Base-by-base conservation (phyloP, 2,888 invertebrate genomes). In the Sinotaia quadrata region DNA sequence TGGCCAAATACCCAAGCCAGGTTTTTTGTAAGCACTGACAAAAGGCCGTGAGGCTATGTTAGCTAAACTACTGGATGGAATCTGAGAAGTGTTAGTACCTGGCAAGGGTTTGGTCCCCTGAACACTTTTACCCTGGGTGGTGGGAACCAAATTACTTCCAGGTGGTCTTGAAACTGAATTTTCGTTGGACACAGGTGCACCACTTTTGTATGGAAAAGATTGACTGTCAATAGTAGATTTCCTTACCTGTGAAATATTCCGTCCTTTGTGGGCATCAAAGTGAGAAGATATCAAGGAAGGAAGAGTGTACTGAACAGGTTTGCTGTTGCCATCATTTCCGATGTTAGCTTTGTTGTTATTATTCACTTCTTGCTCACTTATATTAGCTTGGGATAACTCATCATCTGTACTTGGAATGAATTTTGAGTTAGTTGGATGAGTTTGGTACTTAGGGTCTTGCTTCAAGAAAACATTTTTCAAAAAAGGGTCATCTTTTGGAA, bases 381-480 rank as follows among this genome's bases (percentile, higher is more conserved):
- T 8, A 2, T 15, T 3, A 37, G 24, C 58, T n/a, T 58, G 36
- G n/a, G 41, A 52, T 21, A 47, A 18, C 2, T 52, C 62, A 8
- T 54, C 54, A 12, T 54, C 51, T 27, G 33, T 52, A 36, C 47
- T 29, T 29, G 75, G 68, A 33, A 63, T 66, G 33, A 81, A 94
- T 89, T 95, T 96, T 44, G 94, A 94, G 87, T 93, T 96, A 89
- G 95, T 94, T 80, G 96, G 95, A 89, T 96, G 90, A 34, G 95
- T 95, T 90, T 96, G 95, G 90, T 94, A 96, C 89, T 95, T 97
- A 51, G 93, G 95, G 88, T 96, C 95, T 67, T 93, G 93, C 87
- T 95, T 95, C 83, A 93, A 94, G 33, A 94, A 92, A 71, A 92
- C 92, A 49, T 71, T 56, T 33, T 76, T 76, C 5, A 69, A 68